phyloP scores from a whole-genome alignment of 2,797 vertebrate species.

The Lepus oiostolus region DNA sequence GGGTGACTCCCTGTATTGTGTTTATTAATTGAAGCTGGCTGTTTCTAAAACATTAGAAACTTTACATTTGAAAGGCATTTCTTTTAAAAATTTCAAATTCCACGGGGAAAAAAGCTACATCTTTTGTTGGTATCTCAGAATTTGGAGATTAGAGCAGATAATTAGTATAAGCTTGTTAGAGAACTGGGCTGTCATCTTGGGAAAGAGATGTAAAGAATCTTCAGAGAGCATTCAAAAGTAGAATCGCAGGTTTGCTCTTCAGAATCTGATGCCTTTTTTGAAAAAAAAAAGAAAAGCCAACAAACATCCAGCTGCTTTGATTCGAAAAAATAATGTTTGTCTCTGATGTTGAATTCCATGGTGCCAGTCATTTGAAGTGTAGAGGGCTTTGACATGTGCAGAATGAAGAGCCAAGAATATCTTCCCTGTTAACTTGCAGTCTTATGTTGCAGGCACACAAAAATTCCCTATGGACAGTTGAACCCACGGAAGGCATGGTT shows the following conservation, averaged over 20 bases:
- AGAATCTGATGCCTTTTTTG: slow-evolving; percentile 57
- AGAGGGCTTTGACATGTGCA: slow-evolving; percentile 49
- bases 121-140: slow-evolving; percentile 53
- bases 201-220: slow-evolving; percentile 61
- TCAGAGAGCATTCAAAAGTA: slow-evolving; percentile 64
- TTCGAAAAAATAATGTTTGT: slow-evolving; percentile 67
- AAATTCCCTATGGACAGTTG: slow-evolving; percentile 88
- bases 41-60: not conserved
- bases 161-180: slow-evolving; percentile 60
- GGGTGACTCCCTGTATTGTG: not conserved
- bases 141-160: slow-evolving; percentile 49
- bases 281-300: slow-evolving; percentile 51
- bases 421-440: not conserved
- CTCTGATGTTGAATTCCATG: slow-evolving; percentile 58
- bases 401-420: slow-evolving; percentile 56
- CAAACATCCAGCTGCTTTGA: slow-evolving; percentile 73
- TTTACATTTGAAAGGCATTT: slow-evolving; percentile 37
- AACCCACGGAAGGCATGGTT: slow-evolving; percentile 91
- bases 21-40: slow-evolving; percentile 21
- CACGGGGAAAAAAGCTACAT: not conserved
- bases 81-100: slow-evolving; percentile 58
- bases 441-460: slow-evolving; percentile 86
- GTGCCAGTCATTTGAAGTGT: slow-evolving; percentile 46
- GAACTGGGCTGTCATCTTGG: slow-evolving; percentile 20
- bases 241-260: slow-evolving; percentile 58